Base-by-base conservation (phyloP, 2,113 vertebrate species). In the Leptobrachium ailaonicum region DNA sequence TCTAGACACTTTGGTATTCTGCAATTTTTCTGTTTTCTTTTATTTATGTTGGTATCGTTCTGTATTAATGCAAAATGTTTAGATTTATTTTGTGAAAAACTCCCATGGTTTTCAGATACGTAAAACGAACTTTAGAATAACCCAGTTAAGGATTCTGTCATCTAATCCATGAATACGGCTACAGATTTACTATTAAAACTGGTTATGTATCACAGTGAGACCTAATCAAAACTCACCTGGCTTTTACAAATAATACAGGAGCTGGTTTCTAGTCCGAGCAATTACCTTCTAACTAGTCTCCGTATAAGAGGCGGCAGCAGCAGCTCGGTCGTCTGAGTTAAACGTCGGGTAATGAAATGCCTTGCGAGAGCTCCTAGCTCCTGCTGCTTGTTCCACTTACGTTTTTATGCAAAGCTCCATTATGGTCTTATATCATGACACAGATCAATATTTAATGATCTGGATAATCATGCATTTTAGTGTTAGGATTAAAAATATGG, bases 401-500 rank as follows among this genome's bases (percentile, higher is more conserved):
- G 79, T 84, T 85, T 90, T 90, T 90, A 89, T 86, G 86, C 86
- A 90, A 88, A 90, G 83, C 82, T 90, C 84, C 80, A 83, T 90
- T 88, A 88, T 87, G 86, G 86, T 91, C 86, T 89, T 93, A 90
- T 87, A 88, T 92, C 90, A 92, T 89, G 88, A 92, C 88, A 85
- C 1, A 9, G 89, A 91, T 93, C 90, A 92, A 93, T 93, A 91
- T 93, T 94, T 94, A 91, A 92, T 92, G 89, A 85, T 86, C 87
- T 88, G 88, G 88, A 92, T 93, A 92, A 93, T 92, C 90, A 92
- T 91, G 87, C 89, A 90, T 92, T 93, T 91, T 90, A 92, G 90
- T 90, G 90, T 92, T 92, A 88, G 87, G 90, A 92, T 94, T 92
- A 92, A 93, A 93, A 93, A 92, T 90, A 93, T 88, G 89, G 90